Percentiles rank a stretch among this genome's conserved stretches.
phyloP scores from a whole-genome alignment of 2,113 vertebrate genomes.

The Zapus hudsonius region DNA sequence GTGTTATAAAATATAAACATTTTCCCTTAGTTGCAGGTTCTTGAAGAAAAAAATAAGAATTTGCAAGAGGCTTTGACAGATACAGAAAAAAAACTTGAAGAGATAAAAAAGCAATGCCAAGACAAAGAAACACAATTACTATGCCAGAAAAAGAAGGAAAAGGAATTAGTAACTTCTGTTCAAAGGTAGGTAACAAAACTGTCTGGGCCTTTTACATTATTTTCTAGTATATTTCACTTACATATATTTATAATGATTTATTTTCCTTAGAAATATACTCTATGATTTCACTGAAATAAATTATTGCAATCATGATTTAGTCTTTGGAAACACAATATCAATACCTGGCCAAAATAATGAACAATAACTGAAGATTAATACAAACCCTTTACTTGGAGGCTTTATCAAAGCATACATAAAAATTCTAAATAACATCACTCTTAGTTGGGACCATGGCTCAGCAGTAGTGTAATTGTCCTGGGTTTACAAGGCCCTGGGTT shows the following conservation, averaged over 20 bases:
- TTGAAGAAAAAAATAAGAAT: slow-evolving; percentile 89
- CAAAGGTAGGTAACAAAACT: slow-evolving; percentile 94
- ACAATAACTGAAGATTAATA: neutral
- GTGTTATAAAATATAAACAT: slow-evolving; percentile 33
- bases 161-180: slow-evolving; percentile 92
- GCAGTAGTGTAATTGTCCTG: no score
- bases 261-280: neutral
- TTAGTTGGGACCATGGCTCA: no score
- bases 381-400: neutral
- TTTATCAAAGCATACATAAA: slow-evolving; percentile 15
- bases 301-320: slow-evolving; percentile 14
- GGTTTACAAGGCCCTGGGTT: no score
- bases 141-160: slow-evolving; percentile 92
- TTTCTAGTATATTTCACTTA: slow-evolving; percentile 48
- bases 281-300: neutral
- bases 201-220: neutral
- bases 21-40: slow-evolving; percentile 88
- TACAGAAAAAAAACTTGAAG: slow-evolving; percentile 88
- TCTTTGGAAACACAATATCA: neutral
- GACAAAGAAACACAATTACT: slow-evolving; percentile 91
- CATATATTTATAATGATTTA: neutral
- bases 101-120: slow-evolving; percentile 84
- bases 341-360: slow-evolving; percentile 6
- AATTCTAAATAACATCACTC: neutral
- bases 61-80: slow-evolving; percentile 86